Evolutionary conservation across 2,888 invertebrate genomes (phyloP).

Genomic region (Hipparchia semele): DNA sequence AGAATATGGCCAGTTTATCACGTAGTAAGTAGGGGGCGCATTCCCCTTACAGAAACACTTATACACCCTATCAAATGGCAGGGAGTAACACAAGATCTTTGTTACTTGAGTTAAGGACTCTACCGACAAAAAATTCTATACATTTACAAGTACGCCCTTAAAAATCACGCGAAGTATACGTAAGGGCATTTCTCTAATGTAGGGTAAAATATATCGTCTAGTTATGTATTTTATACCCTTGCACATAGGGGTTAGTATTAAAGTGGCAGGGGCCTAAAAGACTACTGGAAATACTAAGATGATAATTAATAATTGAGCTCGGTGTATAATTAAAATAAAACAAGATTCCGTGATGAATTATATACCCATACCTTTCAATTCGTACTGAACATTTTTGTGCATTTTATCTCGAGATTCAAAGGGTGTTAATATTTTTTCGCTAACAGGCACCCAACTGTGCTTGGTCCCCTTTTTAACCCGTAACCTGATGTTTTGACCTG

Average conservation of each 20-base stretch:
- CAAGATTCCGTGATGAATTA: background rate
- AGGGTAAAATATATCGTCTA: constrained; percentile 25
- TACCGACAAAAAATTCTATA: constrained; percentile 47
- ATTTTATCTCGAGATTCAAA: constrained; percentile 20
- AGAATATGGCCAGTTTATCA: constrained; percentile 14
- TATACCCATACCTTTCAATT: constrained; percentile 6
- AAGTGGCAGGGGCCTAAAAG: background rate
- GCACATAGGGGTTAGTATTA: constrained; percentile 3
- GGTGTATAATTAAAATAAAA: constrained; percentile 13
- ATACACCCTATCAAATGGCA: constrained; percentile 44
- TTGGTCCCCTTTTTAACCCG: constrained; percentile 39
- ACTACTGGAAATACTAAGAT: constrained; percentile 4
- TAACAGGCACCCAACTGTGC: constrained; percentile 47
- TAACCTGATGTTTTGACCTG: constrained; percentile 61
- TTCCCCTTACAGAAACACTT: constrained; percentile 43
- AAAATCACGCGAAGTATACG: constrained; percentile 48
- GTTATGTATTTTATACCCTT: constrained; percentile 8
- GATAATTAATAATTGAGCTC: constrained; percentile 12
- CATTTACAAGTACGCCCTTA: constrained; percentile 41
- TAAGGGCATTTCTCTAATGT: constrained; percentile 40
- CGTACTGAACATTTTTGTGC: constrained; percentile 10
- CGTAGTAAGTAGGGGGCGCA: constrained; percentile 15
- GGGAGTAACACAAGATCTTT: constrained; percentile 52
- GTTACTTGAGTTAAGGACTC: constrained; percentile 53
- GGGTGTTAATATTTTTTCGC: constrained; percentile 38